Base-by-base conservation (phyloP, 2,888 invertebrate species). In the Charanyca ferruginea region DNA sequence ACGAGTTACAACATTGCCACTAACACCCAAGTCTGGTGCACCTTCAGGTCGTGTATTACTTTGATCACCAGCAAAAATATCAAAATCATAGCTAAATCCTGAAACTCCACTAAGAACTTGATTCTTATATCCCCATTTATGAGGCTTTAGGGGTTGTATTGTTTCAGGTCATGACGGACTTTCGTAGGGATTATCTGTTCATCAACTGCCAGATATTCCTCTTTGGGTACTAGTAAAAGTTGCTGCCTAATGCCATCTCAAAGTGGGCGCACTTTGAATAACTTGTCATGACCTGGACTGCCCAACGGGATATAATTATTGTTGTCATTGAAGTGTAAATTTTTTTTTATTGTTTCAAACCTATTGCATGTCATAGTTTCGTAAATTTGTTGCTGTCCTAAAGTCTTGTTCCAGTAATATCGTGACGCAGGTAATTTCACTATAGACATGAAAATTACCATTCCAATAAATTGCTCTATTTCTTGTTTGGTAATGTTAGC, bases 11-110 rank as follows among this genome's bases (percentile, higher is more conserved):
- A 49, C 48, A 44, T 44, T n/a, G n/a, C n/a, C n/a, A n/a, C n/a
- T 35, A 11, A 35, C 35, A 11, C 35, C 35, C 6, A 35, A 11
- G 11, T 35, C 35, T 2, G 35, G 35, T 35, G 35, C 35, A 35
- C 11, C 35, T 11, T 1, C 1, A 11, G 35, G 35, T 11, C 1
- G 11, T 11, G 11, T 35, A 11, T 35, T 35, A 11, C 35, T 35
- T 35, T 35, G 35, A 2, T 35, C 35, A 1, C 35, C 35, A 35
- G 35, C 35, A 35, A 35, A 35, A 3, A 35, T 76, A 23, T 90
- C 85, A 63, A 89, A 90, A 67, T 90, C 88, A 49, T 87, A 89
- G 47, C 87, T 87, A 49, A 89, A 89, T 0, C 88, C 87, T 45
- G 84, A 85, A 0, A 85, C 80, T n/a, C 87, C 88, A 66, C 88